Percentiles rank a stretch among this genome's conserved stretches.
Evolutionary conservation across 2,113 vertebrate species (phyloP).

Genomic region (Melozone crissalis): DNA sequence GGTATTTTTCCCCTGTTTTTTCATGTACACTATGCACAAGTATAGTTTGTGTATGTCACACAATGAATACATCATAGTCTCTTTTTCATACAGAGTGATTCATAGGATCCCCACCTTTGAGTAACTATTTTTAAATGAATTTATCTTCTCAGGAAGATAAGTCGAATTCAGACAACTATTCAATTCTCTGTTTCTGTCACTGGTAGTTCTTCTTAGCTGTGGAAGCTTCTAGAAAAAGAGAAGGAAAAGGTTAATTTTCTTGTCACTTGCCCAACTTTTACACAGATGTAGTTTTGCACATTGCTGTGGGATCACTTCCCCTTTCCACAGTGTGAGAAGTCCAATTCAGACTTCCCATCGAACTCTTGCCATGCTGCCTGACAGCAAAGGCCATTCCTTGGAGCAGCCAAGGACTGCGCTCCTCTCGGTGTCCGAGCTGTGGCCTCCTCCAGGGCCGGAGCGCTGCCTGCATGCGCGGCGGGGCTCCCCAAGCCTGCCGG

Average conservation of each 20-base stretch:
- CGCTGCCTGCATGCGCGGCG: fast-evolving
- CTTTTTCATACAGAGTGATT: neutral
- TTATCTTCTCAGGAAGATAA: neutral
- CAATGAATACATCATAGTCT: neutral
- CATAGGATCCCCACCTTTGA: neutral
- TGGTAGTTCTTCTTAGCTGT: neutral
- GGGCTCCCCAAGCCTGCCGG: fast-evolving
- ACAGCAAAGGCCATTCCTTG: neutral
- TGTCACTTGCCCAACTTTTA: neutral
- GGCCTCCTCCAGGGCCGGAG: neutral
- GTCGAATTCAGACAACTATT: neutral
- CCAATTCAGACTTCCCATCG: neutral
- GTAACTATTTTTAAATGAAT: neutral
- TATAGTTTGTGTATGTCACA: neutral
- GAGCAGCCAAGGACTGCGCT: neutral
- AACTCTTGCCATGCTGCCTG: neutral
- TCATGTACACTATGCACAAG: neutral
- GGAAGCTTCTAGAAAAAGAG: neutral
- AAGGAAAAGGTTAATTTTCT: neutral
- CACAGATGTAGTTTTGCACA: neutral
- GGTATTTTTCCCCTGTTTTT: neutral
- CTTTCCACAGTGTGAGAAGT: fast-evolving
- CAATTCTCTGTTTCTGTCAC: neutral
- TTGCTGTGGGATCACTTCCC: neutral
- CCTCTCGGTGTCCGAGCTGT: fast-evolving